Base-by-base conservation (phyloP, 2,797 vertebrate species). In the Lacerta bilineata region DNA sequence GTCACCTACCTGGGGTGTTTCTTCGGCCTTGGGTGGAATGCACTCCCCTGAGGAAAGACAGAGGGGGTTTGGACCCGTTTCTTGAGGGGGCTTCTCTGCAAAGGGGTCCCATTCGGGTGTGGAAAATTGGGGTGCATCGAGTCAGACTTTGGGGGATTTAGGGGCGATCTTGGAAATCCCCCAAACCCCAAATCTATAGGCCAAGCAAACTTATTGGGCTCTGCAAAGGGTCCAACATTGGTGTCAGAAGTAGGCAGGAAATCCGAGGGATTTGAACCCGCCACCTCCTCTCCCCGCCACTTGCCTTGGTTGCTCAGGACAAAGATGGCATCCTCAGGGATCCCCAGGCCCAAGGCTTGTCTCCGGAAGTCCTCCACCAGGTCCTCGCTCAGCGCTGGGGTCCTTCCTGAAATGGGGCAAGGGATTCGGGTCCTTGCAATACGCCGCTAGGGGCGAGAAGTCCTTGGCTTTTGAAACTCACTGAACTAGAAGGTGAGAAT, bases 331-430 rank as follows among this genome's bases (percentile, higher is more conserved):
- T 97, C 96, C 0, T 95, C 90, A 0, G 93, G 93, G 90, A 99
- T 97, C 59, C 98, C 98, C 90, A 98, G 95, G 4, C 97, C 91
- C 91, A 94, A 91, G 85, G 96, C 98, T 69, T 98, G 93, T 50
- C 96, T 96, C 92, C 94, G 97, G 94, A 99, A 99, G 75, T 98
- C 96, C 0, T 97, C 96, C n/a, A 98, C 82, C 80, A 99, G 94
- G 0, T 96, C 96, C 3, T 95, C 93, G 25, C 97, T 96, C 89
- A 99, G 95, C 66, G 96, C 87, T 0, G 90, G 97, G 36, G 93
- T 95, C 69, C 99, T 97, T 61, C 98, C 99, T 99, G 94, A 18
- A 46, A 50, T 23, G 27, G 39, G 82, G 86, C 66, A 66, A 29
- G 7, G 20, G 64, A 5, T 20, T 20, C 18, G 5, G 1, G 39